Conservation (phyloP, 2,888 invertebrate species). For the Netelia fuscicornis region DNA sequence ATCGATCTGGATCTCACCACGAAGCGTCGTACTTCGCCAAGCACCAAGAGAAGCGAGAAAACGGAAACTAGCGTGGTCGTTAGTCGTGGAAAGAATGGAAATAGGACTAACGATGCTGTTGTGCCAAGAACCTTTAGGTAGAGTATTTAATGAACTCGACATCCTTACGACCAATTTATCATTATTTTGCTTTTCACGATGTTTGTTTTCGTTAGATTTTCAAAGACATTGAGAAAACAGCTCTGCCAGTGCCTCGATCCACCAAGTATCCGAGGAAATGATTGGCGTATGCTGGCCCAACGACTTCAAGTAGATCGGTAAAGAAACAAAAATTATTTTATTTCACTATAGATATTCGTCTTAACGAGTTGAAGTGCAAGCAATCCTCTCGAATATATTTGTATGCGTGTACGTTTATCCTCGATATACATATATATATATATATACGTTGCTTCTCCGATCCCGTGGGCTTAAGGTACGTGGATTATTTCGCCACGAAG, state of each 20-base stretch:
- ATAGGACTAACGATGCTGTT: conserved; percentile 75
- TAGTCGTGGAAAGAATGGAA: conserved; percentile 74
- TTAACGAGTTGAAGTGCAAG: conserved; percentile 15
- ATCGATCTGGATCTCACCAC: conserved; percentile 77
- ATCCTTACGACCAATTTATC: neutral
- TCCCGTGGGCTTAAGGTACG: conserved; percentile 86
- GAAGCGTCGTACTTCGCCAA: conserved; percentile 71
- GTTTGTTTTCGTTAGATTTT: conserved; percentile 72
- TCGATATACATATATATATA: neutral
- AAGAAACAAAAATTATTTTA: conserved; percentile 59
- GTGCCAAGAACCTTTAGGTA: conserved; percentile 78
- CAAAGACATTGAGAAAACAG: conserved; percentile 87
- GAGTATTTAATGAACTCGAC: neutral
- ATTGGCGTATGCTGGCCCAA: conserved; percentile 97
- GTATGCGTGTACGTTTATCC: conserved; percentile 11
- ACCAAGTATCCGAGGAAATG: conserved; percentile 94
- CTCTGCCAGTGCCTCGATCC: conserved; percentile 93
- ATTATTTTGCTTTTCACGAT: conserved; percentile 6
- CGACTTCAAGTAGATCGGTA: conserved; percentile 92
- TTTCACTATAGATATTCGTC: conserved; percentile 23
- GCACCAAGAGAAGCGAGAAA: conserved; percentile 66
- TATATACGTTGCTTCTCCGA: conserved; percentile 53
- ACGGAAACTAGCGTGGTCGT: conserved; percentile 72
- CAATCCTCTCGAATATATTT: neutral
- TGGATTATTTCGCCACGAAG: conserved; percentile 97